Base-by-base conservation (phyloP, 30 jellyfish, hydroid and myxozoan genomes). In the Hydra vulgaris region DNA sequence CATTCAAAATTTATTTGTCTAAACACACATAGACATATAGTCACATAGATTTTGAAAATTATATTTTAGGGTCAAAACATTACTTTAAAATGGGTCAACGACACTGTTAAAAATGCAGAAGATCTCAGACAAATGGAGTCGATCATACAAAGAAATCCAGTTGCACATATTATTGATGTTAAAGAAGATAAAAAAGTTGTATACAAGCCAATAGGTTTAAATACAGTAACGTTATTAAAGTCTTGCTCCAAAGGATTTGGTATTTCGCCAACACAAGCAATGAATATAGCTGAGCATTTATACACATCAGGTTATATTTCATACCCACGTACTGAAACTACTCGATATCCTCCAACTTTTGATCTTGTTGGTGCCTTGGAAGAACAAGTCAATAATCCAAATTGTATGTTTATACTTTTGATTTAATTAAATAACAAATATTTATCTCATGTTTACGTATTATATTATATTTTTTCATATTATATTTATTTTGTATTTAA, bases 241-340 rank as follows among this genome's bases (percentile, higher is more conserved):
- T 17, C 85, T 21, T 78, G 85, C 53, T 78, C 85, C 27, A 78
- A 78, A 52, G 85, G 85, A 17, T 78, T 78, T 77, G 85, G 85
- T 21, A 40, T 78, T 20, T 78, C 85, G 15, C 85, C 85, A 7
- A 78, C 85, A 23, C 54, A 26, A 12, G 78, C 85, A 17, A 78
- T 78, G 85, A 20, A 25, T 52, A 78, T 66, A 15, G 85, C 85
- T 15, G 85, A 78, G 53, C 85, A 78, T 52, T 27, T 78, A 22
- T 78, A 78, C 53, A 78, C 85, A 27, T 78, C 85, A 27, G 85
- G 85, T 26, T 78, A 78, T 27, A 78, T 78, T 8, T 78, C 85
- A 18, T 78, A 78, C 24, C 85, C 85, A 19, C 85, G 85, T 52
- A 78, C 85, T 19, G 85, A 78, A 27, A 78, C 85, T 18, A 19